Conservation (phyloP, 2,888 invertebrate species). For the Diachrysia chrysitis region DNA sequence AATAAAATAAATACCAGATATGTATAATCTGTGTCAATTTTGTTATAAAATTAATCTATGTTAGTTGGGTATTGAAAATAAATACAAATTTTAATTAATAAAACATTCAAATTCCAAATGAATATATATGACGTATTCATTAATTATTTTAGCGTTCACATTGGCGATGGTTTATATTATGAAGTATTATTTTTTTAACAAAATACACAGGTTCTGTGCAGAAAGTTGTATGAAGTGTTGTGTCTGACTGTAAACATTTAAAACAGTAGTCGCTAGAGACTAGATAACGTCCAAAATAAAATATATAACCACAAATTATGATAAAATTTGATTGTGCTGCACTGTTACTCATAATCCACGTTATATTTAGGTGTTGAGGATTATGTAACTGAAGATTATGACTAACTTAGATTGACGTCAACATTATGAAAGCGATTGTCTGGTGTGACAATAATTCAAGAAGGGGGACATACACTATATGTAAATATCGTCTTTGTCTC, state of each 20-base stretch:
- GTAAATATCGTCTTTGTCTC: slow-evolving; percentile 5
- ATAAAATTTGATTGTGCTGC: neutral
- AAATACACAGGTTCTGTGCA: no score
- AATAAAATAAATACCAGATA: no score
- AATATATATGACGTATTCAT: no score
- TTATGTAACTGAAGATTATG: neutral
- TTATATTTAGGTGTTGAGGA: neutral
- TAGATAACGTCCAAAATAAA: neutral
- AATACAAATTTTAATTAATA: no score
- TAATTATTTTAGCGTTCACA: no score
- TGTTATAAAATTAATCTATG: no score
- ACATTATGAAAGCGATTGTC: slow-evolving; percentile 4
- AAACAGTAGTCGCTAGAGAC: neutral
- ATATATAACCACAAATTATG: neutral
- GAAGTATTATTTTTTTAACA: neutral
- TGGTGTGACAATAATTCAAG: neutral
- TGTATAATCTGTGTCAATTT: no score
- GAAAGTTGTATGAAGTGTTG: no score
- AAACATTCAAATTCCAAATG: no score
- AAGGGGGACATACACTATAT: neutral
- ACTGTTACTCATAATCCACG: neutral
- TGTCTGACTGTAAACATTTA: neutral
- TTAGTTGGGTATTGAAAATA: no score
- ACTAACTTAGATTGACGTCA: slow-evolving; percentile 3
- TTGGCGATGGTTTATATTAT: no score